These are phyloP conservation scores for Metacarcinus magister DNA, from an alignment of 2,888 invertebrate genomes.

Conservation along the genomic window DNA sequence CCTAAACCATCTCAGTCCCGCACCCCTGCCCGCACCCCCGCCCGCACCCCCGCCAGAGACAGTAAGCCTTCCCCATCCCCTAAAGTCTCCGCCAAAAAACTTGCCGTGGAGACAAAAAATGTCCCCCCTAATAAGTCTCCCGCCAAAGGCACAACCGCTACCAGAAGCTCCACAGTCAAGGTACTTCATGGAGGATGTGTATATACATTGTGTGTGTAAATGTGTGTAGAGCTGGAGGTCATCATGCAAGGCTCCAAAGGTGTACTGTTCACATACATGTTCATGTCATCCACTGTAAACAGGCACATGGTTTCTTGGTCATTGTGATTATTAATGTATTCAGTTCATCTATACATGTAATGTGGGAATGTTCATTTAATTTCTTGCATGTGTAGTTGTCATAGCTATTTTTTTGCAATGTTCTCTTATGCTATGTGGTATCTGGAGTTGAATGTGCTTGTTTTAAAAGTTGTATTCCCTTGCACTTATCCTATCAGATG, in stretches of 20 bases:
- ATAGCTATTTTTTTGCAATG: neutral
- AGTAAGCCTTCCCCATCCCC: neutral
- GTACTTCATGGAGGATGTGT: constrained; percentile 43
- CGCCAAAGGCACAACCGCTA: neutral
- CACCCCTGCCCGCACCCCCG: constrained; percentile 18
- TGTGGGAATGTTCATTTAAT: neutral
- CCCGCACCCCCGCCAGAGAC: constrained; percentile 2
- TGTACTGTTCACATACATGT: neutral
- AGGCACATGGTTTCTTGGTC: neutral
- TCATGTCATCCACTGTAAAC: neutral
- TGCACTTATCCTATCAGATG: neutral
- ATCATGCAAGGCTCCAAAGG: neutral
- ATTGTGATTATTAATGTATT: neutral
- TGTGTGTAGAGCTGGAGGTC: neutral
- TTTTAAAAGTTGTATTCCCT: neutral
- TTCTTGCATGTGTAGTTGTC: neutral
- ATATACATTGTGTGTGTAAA: neutral
- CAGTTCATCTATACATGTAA: neutral
- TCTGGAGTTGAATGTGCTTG: neutral
- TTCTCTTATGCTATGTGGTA: neutral
- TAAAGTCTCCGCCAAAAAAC: neutral
- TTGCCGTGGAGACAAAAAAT: constrained; percentile 40
- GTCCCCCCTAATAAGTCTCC: constrained; percentile 42
- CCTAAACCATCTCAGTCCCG: constrained; percentile 51
- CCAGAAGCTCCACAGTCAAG: constrained; percentile 66